Conservation (phyloP, 2,797 vertebrate species). For the Chloroceryle inda region DNA sequence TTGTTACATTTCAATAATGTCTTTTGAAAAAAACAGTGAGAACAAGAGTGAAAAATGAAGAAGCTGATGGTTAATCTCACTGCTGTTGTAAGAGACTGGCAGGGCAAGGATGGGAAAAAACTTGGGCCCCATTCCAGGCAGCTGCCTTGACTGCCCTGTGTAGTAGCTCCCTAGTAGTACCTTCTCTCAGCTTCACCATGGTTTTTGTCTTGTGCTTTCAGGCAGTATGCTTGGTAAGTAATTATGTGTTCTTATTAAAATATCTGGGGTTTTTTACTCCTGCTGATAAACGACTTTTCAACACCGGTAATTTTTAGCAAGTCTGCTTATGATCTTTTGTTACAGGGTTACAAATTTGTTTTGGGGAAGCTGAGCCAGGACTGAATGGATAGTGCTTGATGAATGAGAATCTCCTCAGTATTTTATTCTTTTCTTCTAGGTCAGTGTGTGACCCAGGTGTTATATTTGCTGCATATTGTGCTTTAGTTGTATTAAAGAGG, state of each 20-base stretch:
- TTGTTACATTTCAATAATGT: neutral
- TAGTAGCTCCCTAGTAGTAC: neutral
- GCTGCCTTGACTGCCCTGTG: neutral
- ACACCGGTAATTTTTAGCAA: neutral
- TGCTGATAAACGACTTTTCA: neutral
- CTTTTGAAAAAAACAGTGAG: neutral
- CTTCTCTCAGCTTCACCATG: neutral
- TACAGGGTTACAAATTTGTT: neutral
- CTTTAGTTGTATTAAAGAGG: neutral
- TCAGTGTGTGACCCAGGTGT: neutral
- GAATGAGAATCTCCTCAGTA: neutral
- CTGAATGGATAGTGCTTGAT: neutral
- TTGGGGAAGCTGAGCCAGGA: neutral
- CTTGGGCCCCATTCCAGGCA: neutral
- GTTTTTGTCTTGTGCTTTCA: neutral
- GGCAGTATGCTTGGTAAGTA: neutral
- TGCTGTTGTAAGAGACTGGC: accelerated
- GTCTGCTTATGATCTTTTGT: neutral
- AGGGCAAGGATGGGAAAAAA: neutral
- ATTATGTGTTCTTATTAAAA: neutral
- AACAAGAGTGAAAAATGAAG: neutral
- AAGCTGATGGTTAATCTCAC: neutral
- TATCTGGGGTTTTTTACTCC: accelerated
- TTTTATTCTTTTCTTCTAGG: neutral
- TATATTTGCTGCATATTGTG: neutral